Evolutionary conservation across 37 sponge, comb jelly and placozoan species (phyloP).

Genomic region (Diacarnus erythraeanus): DNA sequence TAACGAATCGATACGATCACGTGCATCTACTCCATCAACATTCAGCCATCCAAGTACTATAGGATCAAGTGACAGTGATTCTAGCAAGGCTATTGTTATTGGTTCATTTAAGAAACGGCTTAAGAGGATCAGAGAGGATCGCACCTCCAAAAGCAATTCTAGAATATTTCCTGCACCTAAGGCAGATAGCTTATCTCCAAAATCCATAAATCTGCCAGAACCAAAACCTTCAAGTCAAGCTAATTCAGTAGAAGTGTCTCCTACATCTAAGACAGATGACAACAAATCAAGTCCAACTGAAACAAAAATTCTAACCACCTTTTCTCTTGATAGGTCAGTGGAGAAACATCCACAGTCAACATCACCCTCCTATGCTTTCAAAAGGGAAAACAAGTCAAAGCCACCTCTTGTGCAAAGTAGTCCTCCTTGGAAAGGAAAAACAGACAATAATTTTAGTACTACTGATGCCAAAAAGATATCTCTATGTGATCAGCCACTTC

Average conservation of each 20-base stretch:
- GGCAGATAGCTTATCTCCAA: neutral
- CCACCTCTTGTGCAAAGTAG: too few relatives aligned
- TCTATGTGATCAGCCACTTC: too few relatives aligned
- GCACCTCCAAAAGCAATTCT: constrained; percentile 1
- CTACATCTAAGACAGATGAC: too few relatives aligned
- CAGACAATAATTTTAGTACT: neutral
- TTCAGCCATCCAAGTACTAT: neutral
- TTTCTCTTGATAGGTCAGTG: too few relatives aligned
- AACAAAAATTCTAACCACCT: neutral
- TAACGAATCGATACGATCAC: neutral
- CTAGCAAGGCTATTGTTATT: constrained; percentile 16
- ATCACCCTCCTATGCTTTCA: too few relatives aligned
- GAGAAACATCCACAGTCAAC: too few relatives aligned
- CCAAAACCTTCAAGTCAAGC: neutral
- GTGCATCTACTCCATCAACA: neutral
- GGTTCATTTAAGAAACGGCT: constrained; percentile 37
- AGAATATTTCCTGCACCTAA: neutral
- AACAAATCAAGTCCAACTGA: too few relatives aligned
- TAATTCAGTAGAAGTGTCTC: neutral
- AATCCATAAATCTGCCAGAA: neutral
- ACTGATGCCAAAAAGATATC: neutral
- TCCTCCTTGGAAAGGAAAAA: neutral
- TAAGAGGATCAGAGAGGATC: constrained; percentile 44
- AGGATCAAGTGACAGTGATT: neutral
- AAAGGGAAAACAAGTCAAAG: too few relatives aligned